These are phyloP conservation scores for Brachionus rubens DNA, from an alignment of 1,140 invertebrate species.

Conservation along the genomic window DNA sequence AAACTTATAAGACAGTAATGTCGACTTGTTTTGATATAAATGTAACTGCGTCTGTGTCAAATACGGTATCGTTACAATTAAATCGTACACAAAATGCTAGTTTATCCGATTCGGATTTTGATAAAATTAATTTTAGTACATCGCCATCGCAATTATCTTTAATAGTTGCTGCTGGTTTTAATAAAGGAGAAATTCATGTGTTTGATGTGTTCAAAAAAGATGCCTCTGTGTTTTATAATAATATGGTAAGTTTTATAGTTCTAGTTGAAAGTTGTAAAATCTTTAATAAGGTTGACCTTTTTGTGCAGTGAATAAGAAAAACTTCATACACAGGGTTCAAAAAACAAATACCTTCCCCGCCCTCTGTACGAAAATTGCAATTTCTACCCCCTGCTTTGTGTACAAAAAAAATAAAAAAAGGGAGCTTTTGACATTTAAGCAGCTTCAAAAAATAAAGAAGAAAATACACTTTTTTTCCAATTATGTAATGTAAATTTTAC, in stretches of 20 bases:
- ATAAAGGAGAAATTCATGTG: slow-evolving; percentile 45
- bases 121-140: not conserved
- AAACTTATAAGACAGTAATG: slow-evolving; percentile 28
- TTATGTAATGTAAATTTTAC: too few relatives aligned
- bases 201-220: slow-evolving; percentile 46
- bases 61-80: slow-evolving; percentile 25
- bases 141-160: slow-evolving; percentile 6
- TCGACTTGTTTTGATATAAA: slow-evolving; percentile 42
- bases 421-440: too few relatives aligned
- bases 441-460: too few relatives aligned
- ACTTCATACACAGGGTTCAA: too few relatives aligned
- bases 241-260: not conserved
- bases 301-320: too few relatives aligned
- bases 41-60: not conserved
- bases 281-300: not conserved
- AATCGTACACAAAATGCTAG: not conserved
- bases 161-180: slow-evolving; percentile 45
- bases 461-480: too few relatives aligned
- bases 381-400: too few relatives aligned
- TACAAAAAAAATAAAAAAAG: too few relatives aligned
- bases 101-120: slow-evolving; percentile 21
- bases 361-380: too few relatives aligned
- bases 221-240: slow-evolving; percentile 40
- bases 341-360: too few relatives aligned
- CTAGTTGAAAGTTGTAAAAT: not conserved